A percentile compares a stretch with the other conserved stretches of the same genome.
These are phyloP conservation scores for Phaonia tiefii DNA, from an alignment of 2,888 invertebrate species.

Conservation along the genomic window DNA sequence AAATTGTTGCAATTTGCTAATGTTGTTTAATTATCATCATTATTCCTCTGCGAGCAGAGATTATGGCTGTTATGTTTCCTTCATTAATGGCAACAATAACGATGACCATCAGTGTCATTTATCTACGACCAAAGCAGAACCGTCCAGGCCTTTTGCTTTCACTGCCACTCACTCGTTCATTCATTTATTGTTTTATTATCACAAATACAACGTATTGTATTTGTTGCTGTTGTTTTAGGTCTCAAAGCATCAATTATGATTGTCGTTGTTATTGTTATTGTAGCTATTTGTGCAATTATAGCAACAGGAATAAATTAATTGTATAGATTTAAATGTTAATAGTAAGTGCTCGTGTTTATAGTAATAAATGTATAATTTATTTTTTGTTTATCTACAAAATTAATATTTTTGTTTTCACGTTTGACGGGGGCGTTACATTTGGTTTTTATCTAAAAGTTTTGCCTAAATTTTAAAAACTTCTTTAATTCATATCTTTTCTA, in stretches of 20 bases:
- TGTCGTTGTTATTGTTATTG: slow-evolving; percentile 1
- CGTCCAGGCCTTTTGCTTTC: too few species aligned
- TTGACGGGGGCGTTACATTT: too few species aligned
- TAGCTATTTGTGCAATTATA: background rate
- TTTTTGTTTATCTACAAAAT: slow-evolving; percentile 12
- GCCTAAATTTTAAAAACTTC: too few species aligned
- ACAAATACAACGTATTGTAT: background rate
- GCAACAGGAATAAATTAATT: slow-evolving; percentile 10
- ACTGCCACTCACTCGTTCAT: background rate
- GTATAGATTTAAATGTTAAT: background rate
- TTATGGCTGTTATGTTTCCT: too few species aligned
- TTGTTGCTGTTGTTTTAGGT: background rate
- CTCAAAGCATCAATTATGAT: background rate
- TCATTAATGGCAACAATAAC: too few species aligned
- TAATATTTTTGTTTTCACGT: too few species aligned
- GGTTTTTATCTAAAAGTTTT: too few species aligned
- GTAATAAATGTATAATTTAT: background rate
- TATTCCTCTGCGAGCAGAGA: too few species aligned
- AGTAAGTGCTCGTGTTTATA: background rate
- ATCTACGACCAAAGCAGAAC: too few species aligned
- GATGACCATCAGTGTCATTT: too few species aligned
- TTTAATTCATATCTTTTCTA: too few species aligned
- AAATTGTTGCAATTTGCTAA: slow-evolving; percentile 10
- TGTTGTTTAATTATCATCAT: background rate
- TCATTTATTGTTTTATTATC: background rate